phyloP scores from a whole-genome alignment of 2,888 invertebrate species.

The Tanytarsus gracilentus region DNA sequence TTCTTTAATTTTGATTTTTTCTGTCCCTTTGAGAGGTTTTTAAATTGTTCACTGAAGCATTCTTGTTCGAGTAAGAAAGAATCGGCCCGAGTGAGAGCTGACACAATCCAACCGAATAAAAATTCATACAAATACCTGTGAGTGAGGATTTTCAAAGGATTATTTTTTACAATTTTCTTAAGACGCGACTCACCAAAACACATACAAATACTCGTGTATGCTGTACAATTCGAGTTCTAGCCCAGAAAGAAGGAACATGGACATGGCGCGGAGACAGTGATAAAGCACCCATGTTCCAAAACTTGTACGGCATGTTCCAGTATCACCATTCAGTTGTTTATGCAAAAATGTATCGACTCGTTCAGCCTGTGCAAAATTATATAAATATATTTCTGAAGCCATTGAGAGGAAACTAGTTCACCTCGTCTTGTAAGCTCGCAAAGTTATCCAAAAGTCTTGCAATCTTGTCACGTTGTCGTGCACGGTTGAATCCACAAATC shows the following conservation, averaged over 20 bases:
- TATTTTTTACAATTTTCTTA: not conserved
- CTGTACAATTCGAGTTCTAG: slow-evolving; percentile 94
- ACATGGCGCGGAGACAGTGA: slow-evolving; percentile 86
- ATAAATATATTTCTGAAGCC: slow-evolving; percentile 4
- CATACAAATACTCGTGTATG: slow-evolving; percentile 90
- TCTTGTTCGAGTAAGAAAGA: slow-evolving; percentile 72
- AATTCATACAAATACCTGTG: slow-evolving; percentile 85
- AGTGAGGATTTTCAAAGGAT: slow-evolving; percentile 1
- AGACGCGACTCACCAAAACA: slow-evolving; percentile 64
- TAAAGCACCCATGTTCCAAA: slow-evolving; percentile 94
- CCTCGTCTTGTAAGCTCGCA: slow-evolving; percentile 85
- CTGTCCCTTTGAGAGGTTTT: slow-evolving; percentile 38
- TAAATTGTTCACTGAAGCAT: slow-evolving; percentile 45
- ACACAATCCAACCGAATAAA: slow-evolving; percentile 86
- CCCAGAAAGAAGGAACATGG: slow-evolving; percentile 85
- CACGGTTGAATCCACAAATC: slow-evolving; percentile 89
- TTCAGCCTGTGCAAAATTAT: slow-evolving; percentile 57
- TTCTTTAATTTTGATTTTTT: slow-evolving; percentile 48
- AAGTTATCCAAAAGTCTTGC: slow-evolving; percentile 85
- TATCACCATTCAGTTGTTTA: slow-evolving; percentile 42
- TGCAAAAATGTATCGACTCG: slow-evolving; percentile 79
- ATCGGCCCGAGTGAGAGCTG: slow-evolving; percentile 82
- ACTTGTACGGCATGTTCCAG: slow-evolving; percentile 74
- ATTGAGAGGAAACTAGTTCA: slow-evolving; percentile 40
- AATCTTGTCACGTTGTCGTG: slow-evolving; percentile 88